Conservation (phyloP, 92 coral and sea anemone species). For the Parazoanthus swiftii region DNA sequence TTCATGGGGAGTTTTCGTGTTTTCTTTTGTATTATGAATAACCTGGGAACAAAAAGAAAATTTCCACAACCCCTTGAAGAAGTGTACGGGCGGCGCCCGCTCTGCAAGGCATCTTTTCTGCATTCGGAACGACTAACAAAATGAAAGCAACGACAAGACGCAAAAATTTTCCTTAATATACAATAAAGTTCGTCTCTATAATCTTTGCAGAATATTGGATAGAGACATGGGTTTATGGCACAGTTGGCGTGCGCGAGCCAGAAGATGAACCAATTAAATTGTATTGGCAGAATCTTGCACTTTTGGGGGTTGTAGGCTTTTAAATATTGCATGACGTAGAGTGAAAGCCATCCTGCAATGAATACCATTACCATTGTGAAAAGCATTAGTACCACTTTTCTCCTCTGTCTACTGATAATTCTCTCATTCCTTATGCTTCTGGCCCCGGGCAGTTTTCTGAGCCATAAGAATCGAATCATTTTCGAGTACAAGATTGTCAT, state of each 20-base stretch:
- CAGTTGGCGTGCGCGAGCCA: slow-evolving; percentile 30
- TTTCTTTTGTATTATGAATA: too few species aligned
- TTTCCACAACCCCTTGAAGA: too few species aligned
- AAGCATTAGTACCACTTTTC: slow-evolving; percentile 9
- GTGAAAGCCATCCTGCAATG: not conserved
- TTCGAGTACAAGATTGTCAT: slow-evolving; percentile 13
- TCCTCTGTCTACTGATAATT: not conserved
- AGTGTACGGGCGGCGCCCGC: not conserved
- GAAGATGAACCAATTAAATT: not conserved
- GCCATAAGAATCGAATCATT: slow-evolving; percentile 20
- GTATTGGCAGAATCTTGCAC: not conserved
- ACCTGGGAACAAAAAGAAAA: too few species aligned
- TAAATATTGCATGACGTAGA: not conserved
- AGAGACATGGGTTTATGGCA: slow-evolving; percentile 23
- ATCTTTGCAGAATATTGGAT: slow-evolving; percentile 12
- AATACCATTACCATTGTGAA: slow-evolving; percentile 14
- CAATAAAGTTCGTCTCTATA: not conserved
- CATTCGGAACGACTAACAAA: not conserved
- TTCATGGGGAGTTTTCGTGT: too few species aligned
- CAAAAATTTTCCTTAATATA: not conserved
- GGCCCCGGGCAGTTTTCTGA: slow-evolving; percentile 18
- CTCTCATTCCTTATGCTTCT: slow-evolving; percentile 9
- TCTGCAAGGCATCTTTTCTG: not conserved
- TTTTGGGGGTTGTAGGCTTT: not conserved
- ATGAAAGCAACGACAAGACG: not conserved